These are phyloP conservation scores for Tinea trinotella DNA, from an alignment of 2,888 invertebrate species.

Conservation along the genomic window DNA sequence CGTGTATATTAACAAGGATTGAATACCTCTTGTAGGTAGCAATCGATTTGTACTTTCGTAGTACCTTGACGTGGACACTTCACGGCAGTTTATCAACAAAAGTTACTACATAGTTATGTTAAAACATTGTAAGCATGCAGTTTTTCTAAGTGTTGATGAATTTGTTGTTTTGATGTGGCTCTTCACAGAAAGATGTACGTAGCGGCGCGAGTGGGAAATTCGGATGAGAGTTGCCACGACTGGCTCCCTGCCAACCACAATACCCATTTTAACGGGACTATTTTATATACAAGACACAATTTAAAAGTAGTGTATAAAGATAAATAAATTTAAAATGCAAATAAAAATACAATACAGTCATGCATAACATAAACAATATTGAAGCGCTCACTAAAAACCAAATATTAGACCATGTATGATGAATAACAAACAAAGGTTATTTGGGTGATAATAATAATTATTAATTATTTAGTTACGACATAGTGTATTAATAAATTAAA, in stretches of 20 bases:
- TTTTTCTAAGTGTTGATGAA: conserved; percentile 14
- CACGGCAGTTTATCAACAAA: not conserved
- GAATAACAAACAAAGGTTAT: too few relatives aligned
- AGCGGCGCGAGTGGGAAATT: conserved; percentile 49
- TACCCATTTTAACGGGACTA: conserved; percentile 46
- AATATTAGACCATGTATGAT: too few relatives aligned
- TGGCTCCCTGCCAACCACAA: conserved; percentile 57
- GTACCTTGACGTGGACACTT: not conserved
- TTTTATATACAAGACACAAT: conserved; percentile 60
- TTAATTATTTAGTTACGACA: not conserved
- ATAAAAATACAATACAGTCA: too few relatives aligned
- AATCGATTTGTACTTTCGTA: not conserved
- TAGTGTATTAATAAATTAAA: conserved; percentile 10
- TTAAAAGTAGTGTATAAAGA: conserved; percentile 58
- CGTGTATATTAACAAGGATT: not conserved
- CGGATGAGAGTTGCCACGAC: conserved; percentile 47
- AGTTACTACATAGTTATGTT: not conserved
- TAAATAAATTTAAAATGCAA: too few relatives aligned
- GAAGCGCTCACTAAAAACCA: too few relatives aligned
- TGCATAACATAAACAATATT: too few relatives aligned
- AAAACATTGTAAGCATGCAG: not conserved
- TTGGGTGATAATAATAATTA: not conserved
- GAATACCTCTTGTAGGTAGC: too few relatives aligned
- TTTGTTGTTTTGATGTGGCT: conserved; percentile 17
- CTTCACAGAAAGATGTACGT: conserved; percentile 25